Evolutionary conservation across 2,888 invertebrate species (phyloP), one percentile per base, ranked within the genome.

Genomic region (Caenorhabditis sp.): DNA sequence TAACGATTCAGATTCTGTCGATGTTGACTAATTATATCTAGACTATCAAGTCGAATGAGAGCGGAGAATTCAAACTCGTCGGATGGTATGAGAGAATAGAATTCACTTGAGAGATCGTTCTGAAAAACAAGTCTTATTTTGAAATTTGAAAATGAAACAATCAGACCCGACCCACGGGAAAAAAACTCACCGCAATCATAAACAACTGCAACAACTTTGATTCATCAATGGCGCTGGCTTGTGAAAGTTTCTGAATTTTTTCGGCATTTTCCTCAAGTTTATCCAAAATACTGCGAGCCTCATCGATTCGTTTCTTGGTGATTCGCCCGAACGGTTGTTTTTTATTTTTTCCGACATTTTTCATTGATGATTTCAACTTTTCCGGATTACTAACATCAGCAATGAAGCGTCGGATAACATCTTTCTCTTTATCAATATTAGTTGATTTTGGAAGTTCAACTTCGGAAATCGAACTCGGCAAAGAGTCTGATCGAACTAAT

Each of bases 1-100:
- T 66, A 53, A 8, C 77, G 59, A 54, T 77, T 79, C 5, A 79
- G 62, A 26, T 58, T 64, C 21, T 37, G 36, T 17, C 68, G 72
- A 27, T 72, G 67, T 4, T 36, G 24, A 27, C 57, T 54, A 12
- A 68, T 65, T 10, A 68, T 65, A 26, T 65, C 62, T 10, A 65
- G 12, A 1, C 24, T 53, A 53, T 78, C 76, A 17, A 76, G 49
- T 5, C 76, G 59, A 8, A 66, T 67, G 14, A 78, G 63, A 14
- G 62, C 62, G 49, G 66, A 62, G 78, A 85, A 88, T 23, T 88
- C 87, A 77, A 86, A 90, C 17, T 90, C 90, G 43, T 88, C 85
- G 49, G 85, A 81, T 21, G 90, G 90, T 43, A 91, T 85, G 43
- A 89, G 79, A 60, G 88, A 86, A 83, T 89, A 90, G 83, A 89